Conservation (phyloP, 2,797 vertebrate genomes). For the Melanotaenia nigrans region DNA sequence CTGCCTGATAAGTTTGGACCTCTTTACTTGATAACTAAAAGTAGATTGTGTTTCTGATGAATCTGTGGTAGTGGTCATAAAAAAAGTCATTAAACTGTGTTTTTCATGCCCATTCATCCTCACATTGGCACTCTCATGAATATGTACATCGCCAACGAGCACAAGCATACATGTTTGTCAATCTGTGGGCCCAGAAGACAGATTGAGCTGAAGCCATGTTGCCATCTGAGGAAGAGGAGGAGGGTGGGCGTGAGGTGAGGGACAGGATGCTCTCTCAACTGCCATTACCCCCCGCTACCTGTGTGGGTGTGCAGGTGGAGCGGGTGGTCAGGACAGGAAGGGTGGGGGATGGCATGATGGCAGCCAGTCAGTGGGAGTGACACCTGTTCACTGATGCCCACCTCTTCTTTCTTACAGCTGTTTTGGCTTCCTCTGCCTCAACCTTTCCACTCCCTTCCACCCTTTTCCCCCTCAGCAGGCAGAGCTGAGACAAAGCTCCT, state of each 20-base stretch:
- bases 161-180: constrained; percentile 50
- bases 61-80: neutral
- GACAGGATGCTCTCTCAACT: constrained; percentile 50
- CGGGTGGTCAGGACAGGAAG: constrained; percentile 16
- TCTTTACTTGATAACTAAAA: constrained; percentile 8
- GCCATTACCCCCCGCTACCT: constrained; percentile 22
- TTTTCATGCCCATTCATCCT: constrained; percentile 29
- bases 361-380: constrained; percentile 78
- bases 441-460: constrained; percentile 44
- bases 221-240: constrained; percentile 77
- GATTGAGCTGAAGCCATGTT: constrained; percentile 51
- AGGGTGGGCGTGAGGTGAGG: constrained; percentile 66
- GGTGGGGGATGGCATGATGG: constrained; percentile 13
- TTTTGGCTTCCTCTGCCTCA: constrained; percentile 44
- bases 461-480: constrained; percentile 29
- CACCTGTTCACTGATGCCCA: constrained; percentile 75
- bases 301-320: constrained; percentile 65
- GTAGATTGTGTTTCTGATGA: neutral
- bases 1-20: constrained; percentile 8
- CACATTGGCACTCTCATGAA: constrained; percentile 56
- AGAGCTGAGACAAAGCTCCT: constrained; percentile 38
- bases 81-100: neutral
- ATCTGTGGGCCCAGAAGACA: constrained; percentile 57
- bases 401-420: constrained; percentile 69
- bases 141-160: constrained; percentile 68